These are phyloP conservation scores for Leucoma salicis DNA, from an alignment of 2,888 invertebrate species.

Conservation along the genomic window DNA sequence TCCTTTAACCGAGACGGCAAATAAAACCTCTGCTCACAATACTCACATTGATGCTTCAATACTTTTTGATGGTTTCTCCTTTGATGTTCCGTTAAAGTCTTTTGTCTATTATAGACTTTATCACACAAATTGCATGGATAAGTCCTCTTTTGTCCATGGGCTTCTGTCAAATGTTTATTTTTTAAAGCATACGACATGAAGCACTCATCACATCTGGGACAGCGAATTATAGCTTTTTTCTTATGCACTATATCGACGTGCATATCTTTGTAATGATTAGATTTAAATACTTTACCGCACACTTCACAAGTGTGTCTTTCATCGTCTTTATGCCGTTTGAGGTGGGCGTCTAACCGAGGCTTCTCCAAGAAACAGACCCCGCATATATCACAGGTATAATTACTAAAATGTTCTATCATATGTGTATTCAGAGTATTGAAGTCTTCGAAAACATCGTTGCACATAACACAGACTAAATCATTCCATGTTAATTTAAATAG, in stretches of 20 bases:
- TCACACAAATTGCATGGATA: slow-evolving; percentile 73
- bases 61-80: slow-evolving; percentile 71
- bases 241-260: slow-evolving; percentile 73
- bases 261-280: slow-evolving; percentile 72
- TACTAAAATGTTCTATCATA: slow-evolving; percentile 73
- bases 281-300: slow-evolving; percentile 74
- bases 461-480: slow-evolving; percentile 70
- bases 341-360: slow-evolving; percentile 71
- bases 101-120: slow-evolving; percentile 72
- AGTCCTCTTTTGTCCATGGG: slow-evolving; percentile 67
- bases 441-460: slow-evolving; percentile 68
- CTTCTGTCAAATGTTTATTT: slow-evolving; percentile 68
- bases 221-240: slow-evolving; percentile 68
- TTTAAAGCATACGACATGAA: slow-evolving; percentile 73
- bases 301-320: slow-evolving; percentile 78
- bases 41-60: slow-evolving; percentile 77
- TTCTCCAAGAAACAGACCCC: slow-evolving; percentile 76
- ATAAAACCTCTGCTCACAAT: slow-evolving; percentile 79
- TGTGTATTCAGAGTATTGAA: slow-evolving; percentile 68
- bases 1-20: slow-evolving; percentile 68
- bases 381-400: slow-evolving; percentile 69
- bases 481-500: slow-evolving; percentile 67
- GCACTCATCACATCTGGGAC: slow-evolving; percentile 70
- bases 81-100: slow-evolving; percentile 69
- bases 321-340: slow-evolving; percentile 71